Base-by-base conservation (phyloP, 2,888 invertebrate species). In the Odontocolon sp. region DNA sequence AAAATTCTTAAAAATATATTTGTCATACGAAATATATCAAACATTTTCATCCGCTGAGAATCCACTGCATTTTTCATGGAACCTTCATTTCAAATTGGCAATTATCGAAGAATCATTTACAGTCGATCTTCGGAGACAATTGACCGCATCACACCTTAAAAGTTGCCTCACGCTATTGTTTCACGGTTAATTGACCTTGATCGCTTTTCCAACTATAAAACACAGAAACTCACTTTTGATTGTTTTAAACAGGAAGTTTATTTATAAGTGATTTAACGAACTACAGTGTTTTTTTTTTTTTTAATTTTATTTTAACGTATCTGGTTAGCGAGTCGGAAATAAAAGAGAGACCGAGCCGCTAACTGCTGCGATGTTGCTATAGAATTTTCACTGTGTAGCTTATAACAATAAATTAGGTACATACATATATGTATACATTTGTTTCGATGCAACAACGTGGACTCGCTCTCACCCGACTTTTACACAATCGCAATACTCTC, bases 401-500 rank as follows among this genome's bases (percentile, higher is more conserved):
- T 36, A 54, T 52, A 18, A 67, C 67, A 33, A 67, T 54, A 45
- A 67, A 56, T 67, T 36, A 52, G 38, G 18, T 69, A 8, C 31
- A 16, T 18, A 14, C n/a, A 18, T 38, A 38, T 21, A 66, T 16
- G 38, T 26, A 4, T 40, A 4, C 40, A 11, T 8, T 9, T 5
- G 18, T 11, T 16, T 9, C 18, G 18, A 59, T 5, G 42, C 33
- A 9, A 57, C 33, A 21, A 54, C 66, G 56, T 28, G 16, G 54
- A 56, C 31, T 57, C 64, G 47, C 64, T 64, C 57, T 67, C 38
- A 59, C 52, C 40, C 67, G 26, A 33, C 18, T 45, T 61, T 63
- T 54, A 18, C 70, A 70, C 70, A 70, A 70, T 50, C 69, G 52
- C 38, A 26, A 16, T 21, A 59, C 64, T 73, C 66, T 67, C 66